Evolutionary conservation across 2,888 invertebrate species (phyloP).

Genomic region (Pyralis farinalis): DNA sequence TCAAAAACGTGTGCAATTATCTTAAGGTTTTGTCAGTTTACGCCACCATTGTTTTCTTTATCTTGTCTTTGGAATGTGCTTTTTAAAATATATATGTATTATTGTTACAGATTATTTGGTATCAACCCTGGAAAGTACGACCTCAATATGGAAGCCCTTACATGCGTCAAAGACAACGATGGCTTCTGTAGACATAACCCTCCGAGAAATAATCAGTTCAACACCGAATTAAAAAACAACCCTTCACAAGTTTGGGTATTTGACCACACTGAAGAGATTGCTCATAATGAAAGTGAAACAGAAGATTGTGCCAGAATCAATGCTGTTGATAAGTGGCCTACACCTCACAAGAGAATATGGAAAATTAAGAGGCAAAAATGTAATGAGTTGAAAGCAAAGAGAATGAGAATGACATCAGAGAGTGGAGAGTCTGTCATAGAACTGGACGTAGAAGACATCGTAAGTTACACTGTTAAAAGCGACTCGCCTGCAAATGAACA

Average conservation of each 20-base stretch:
- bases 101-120: constrained; percentile 55
- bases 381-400: constrained; percentile 42
- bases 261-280: constrained; percentile 32
- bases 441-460: constrained; percentile 46
- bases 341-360: constrained; percentile 52
- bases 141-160: constrained; percentile 57
- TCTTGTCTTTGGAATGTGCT: too few relatives aligned
- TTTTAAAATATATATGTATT: too few relatives aligned
- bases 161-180: constrained; percentile 60
- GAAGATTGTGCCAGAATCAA: constrained; percentile 60
- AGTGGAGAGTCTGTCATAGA: constrained; percentile 41
- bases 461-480: constrained; percentile 20
- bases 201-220: constrained; percentile 23
- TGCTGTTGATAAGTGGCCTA: constrained; percentile 58
- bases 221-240: constrained; percentile 23
- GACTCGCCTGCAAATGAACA: constrained; percentile 17
- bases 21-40: too few relatives aligned
- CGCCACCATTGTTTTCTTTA: too few relatives aligned
- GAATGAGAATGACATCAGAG: constrained; percentile 48
- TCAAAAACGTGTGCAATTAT: too few relatives aligned
- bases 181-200: constrained; percentile 63
- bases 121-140: constrained; percentile 64
- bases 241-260: constrained; percentile 28
- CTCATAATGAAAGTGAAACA: constrained; percentile 32
- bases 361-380: constrained; percentile 46